Conservation (phyloP, 2,888 invertebrate species). For the Mythimna pallens region DNA sequence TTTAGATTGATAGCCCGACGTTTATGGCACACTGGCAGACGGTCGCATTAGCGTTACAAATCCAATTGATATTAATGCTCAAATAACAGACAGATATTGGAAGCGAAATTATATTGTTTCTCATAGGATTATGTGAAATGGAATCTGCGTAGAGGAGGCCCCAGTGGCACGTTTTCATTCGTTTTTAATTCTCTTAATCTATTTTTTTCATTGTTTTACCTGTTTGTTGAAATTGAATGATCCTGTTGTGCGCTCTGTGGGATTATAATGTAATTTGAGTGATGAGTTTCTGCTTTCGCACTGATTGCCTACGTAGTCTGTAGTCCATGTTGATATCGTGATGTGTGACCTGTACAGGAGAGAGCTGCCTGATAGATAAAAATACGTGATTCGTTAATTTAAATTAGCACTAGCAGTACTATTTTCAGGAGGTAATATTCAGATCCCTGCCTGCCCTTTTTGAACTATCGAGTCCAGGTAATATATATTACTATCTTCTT, state of each 20-base stretch:
- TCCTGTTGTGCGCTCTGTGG: neutral
- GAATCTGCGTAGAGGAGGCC: constrained; percentile 9
- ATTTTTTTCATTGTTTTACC: constrained; percentile 17
- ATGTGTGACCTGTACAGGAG: too few species aligned
- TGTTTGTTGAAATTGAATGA: neutral
- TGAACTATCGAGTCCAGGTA: too few species aligned
- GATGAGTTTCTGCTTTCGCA: neutral
- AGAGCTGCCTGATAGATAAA: neutral
- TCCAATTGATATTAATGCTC: constrained; percentile 47
- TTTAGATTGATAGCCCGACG: constrained; percentile 49
- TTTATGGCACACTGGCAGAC: constrained; percentile 15
- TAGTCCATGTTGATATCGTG: neutral
- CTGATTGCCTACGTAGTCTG: neutral
- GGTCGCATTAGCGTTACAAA: constrained; percentile 39
- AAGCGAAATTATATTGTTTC: constrained; percentile 30
- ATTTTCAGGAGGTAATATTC: too few species aligned
- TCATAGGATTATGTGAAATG: constrained; percentile 31
- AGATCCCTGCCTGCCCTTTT: too few species aligned
- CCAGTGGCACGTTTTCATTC: constrained; percentile 12
- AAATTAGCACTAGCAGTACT: neutral
- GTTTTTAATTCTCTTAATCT: constrained; percentile 40
- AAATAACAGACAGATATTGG: constrained; percentile 30
- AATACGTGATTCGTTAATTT: neutral
- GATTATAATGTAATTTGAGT: constrained; percentile 13
- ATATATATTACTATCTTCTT: too few species aligned